phyloP scores from a whole-genome alignment of 2,113 vertebrate genomes.

The Rhabdornis inornatus region DNA sequence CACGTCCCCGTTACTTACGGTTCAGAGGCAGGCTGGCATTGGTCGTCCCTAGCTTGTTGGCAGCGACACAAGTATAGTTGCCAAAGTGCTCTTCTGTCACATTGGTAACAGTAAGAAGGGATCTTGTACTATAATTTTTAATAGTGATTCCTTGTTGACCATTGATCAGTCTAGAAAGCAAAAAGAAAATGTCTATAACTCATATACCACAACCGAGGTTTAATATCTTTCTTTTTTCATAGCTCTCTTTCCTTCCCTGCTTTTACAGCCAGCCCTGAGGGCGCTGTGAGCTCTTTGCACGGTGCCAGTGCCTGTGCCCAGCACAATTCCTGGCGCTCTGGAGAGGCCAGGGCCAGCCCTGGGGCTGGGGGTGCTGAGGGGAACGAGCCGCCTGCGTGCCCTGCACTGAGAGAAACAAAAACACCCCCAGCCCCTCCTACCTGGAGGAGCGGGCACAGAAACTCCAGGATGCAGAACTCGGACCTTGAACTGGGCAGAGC shows the following conservation, averaged over 20 bases:
- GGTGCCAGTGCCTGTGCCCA: not conserved
- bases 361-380: not conserved
- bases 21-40: slow-evolving; percentile 95
- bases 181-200: slow-evolving; percentile 62
- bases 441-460: accelerated
- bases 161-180: slow-evolving; percentile 87
- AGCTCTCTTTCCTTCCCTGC: accelerated
- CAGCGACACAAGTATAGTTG: slow-evolving; percentile 97
- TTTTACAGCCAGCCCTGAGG: not conserved
- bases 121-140: slow-evolving; percentile 94
- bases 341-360: not conserved
- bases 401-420: accelerated
- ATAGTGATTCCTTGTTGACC: slow-evolving; percentile 93
- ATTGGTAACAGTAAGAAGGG: slow-evolving; percentile 94
- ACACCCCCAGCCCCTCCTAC: not conserved
- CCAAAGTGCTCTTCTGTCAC: slow-evolving; percentile 99
- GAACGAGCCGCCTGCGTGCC: not conserved
- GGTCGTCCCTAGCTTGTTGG: slow-evolving; percentile 93
- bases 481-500: not conserved
- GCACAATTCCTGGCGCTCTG: accelerated
- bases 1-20: slow-evolving; percentile 85
- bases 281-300: not conserved
- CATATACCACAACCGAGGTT: not conserved
- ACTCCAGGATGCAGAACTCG: accelerated
- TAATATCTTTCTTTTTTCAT: accelerated